Evolutionary conservation across 2,113 vertebrate genomes (phyloP), one percentile per base, ranked within the genome.

Genomic region (Propithecus coquereli): DNA sequence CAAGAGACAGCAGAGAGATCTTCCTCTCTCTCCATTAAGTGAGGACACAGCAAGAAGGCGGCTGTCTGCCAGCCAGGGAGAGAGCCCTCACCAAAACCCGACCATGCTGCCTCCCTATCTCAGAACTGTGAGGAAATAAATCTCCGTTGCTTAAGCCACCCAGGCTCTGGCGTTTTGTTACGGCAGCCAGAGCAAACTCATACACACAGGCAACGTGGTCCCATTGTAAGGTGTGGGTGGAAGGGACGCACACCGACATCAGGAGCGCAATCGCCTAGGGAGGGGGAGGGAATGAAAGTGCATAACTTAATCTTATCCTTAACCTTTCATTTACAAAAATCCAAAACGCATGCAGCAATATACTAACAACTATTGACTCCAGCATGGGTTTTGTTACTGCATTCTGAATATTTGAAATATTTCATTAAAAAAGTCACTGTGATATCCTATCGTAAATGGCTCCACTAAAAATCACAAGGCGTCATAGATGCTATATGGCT

Each of bases 141-240:
- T 11, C 16, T n/a, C 54, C 32, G 40, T 11, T 4, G 34, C 8
- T 4, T 20, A 23, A 34, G 23, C 8, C 18, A 10, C 45, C 57
- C 34, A 0, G 50, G 13, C 23, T 27, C 37, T 8, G 32, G 30
- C 5, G 0, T 10, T 25, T 13, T 45, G 43, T 37, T 50, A 20
- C 0, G 1, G 68, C 1, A 8, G 85, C 65, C 66, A 6, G 27
- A 34, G 23, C 23, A 37, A 27, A 54, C 30, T 34, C 20, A 22
- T 0, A 10, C 32, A 6, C 9, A 0, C 2, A 8, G 34, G 22
- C 7, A 11, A 40, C 0, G 0, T 0, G 37, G 89, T 22, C 40
- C 47, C n/a, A 18, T 34, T 3, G 1, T 8, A 22, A 43, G 50
- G 17, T 0, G 1, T 2, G 23, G 27, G 6, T 1, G 47, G n/a